phyloP scores from a whole-genome alignment of 2,888 invertebrate species.

The Drosophila formosana region DNA sequence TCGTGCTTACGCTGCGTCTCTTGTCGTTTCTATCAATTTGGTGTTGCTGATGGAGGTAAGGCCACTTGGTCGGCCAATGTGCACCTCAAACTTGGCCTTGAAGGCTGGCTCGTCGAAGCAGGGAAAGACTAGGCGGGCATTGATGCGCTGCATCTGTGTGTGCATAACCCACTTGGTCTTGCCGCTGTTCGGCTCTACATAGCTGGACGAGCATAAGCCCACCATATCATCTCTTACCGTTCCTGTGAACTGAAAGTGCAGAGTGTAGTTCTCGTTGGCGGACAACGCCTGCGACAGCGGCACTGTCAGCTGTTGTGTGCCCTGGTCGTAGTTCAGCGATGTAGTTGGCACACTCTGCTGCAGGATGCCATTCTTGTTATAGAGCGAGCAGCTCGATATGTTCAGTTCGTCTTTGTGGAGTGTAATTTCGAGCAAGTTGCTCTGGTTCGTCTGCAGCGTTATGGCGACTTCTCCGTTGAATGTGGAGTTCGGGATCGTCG shows the following conservation, averaged over 20 bases:
- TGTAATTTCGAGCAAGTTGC: constrained; percentile 85
- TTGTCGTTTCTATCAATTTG: constrained; percentile 37
- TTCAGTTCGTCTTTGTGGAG: constrained; percentile 84
- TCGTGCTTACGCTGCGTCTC: constrained; percentile 55
- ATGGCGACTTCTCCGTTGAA: constrained; percentile 84
- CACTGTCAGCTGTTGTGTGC: constrained; percentile 85
- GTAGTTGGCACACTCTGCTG: constrained; percentile 29
- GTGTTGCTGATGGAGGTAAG: constrained; percentile 82
- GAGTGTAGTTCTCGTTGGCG: constrained; percentile 83
- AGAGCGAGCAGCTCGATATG: constrained; percentile 50
- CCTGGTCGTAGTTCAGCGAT: constrained; percentile 59
- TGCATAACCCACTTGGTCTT: constrained; percentile 85
- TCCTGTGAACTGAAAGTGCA: constrained; percentile 85
- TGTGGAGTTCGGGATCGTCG: constrained; percentile 52
- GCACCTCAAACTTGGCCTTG: constrained; percentile 89
- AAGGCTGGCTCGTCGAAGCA: constrained; percentile 91
- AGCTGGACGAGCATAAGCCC: constrained; percentile 76
- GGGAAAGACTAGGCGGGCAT: constrained; percentile 89
- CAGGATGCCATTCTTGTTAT: constrained; percentile 27
- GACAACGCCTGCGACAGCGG: constrained; percentile 82
- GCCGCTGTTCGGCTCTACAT: constrained; percentile 57
- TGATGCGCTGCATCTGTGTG: constrained; percentile 89
- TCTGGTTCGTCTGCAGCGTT: constrained; percentile 85
- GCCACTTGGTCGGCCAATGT: constrained; percentile 86
- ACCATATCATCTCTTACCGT: constrained; percentile 84